Base-by-base conservation (phyloP, 23 tunicate species). In the Ciona savignyi region DNA sequence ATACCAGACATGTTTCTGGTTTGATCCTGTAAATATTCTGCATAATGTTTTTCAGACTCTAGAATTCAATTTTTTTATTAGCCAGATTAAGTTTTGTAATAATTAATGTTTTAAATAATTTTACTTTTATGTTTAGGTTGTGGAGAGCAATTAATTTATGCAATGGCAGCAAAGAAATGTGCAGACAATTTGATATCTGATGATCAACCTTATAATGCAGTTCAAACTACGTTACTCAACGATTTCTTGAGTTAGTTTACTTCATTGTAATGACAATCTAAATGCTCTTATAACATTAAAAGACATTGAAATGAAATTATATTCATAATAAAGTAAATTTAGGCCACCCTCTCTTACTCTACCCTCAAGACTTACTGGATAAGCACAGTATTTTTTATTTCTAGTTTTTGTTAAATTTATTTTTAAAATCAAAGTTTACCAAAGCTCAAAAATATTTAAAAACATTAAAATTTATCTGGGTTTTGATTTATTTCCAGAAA, bases 121-220 rank as follows among this genome's bases (percentile, higher is more conserved):
- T n/a, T 51, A 51, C 62, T 51, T 31, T 31, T 62, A 62, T 26
- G 1, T 2, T 9, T 61, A 88, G 96, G 97, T 69, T 90, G 89
- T 64, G 97, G 97, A 20, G 97, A 90, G 70, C 89, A 90, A 65
- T 63, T 90, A 30, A 51, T 83, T 74, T 66, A 76, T 68, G 78
- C 85, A 11, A 75, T 30, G 31, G 65, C 78, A 1, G 84, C 85
- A 1, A 83, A 68, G 62, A 74, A 73, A 24, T 90, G 89, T 60
- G 82, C 89, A 1, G 83, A 74, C 20, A 83, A 79, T 74, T 65
- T 83, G 51, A 79, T 56, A 19, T 30, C 29, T 9, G 3, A 28
- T 25, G 82, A 83, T 25, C 80, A 83, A 63, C 89, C 97, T 9
- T 90, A 83, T 74, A 51, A 35, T 30, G 96, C 96, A 15, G 62